Evolutionary conservation across 2,888 invertebrate species (phyloP).

Genomic region (Sphaerophoria taeniata): DNA sequence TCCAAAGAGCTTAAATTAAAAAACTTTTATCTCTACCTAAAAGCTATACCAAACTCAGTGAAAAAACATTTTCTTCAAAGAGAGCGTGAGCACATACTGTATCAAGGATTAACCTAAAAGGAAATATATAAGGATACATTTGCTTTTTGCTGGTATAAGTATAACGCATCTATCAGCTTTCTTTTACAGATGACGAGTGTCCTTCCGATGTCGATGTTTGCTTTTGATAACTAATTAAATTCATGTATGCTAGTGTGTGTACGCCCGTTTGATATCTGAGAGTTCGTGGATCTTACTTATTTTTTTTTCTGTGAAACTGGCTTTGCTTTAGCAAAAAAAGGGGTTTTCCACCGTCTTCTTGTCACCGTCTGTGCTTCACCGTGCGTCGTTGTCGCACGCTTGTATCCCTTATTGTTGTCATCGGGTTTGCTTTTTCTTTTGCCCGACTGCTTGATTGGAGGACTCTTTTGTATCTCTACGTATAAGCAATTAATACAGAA

Average conservation of each 20-base stretch:
- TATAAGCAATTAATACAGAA: slow-evolving; percentile 75
- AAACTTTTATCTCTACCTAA: no score
- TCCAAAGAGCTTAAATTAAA: no score
- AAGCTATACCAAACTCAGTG: no score
- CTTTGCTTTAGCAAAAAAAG: slow-evolving; percentile 54
- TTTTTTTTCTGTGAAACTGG: slow-evolving; percentile 37
- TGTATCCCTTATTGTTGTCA: slow-evolving; percentile 72
- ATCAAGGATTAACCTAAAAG: no score
- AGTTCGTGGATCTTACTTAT: slow-evolving; percentile 50
- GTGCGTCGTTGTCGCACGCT: slow-evolving; percentile 43
- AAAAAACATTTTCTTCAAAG: no score
- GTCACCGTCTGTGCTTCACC: slow-evolving; percentile 59
- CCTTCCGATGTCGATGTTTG: slow-evolving; percentile 74
- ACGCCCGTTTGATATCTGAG: slow-evolving; percentile 31
- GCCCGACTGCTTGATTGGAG: slow-evolving; percentile 75
- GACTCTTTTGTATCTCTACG: slow-evolving; percentile 74
- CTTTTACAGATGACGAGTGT: slow-evolving; percentile 71
- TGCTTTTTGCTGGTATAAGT: no score
- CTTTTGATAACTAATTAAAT: slow-evolving; percentile 75
- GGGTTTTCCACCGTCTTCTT: slow-evolving; percentile 73
- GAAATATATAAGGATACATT: no score
- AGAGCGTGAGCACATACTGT: no score
- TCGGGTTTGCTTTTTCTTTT: slow-evolving; percentile 62
- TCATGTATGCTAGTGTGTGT: slow-evolving; percentile 55
- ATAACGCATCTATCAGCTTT: slow-evolving; percentile 48